phyloP scores from a whole-genome alignment of 2,113 vertebrate species.

The Oreochromis tanganicae region DNA sequence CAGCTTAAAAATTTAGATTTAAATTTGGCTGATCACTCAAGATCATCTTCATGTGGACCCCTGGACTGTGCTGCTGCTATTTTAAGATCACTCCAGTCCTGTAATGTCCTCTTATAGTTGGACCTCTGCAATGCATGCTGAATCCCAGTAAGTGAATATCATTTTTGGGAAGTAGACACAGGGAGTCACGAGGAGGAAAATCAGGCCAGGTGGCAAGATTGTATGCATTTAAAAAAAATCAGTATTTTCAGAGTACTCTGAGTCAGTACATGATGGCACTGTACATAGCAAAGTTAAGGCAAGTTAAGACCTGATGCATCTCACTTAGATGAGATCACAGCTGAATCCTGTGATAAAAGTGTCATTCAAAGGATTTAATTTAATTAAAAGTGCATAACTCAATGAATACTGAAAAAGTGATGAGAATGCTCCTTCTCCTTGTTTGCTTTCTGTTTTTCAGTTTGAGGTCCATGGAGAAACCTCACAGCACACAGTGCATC shows the following conservation, averaged over 20 bases:
- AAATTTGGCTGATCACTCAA: not conserved
- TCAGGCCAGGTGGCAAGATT: not conserved
- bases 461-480: not conserved
- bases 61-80: not conserved
- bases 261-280: not conserved
- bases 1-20: not conserved
- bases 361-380: not conserved
- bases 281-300: rapidly evolving
- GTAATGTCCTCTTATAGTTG: not conserved
- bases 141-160: not conserved
- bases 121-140: not conserved
- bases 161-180: not conserved
- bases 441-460: not conserved
- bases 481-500: not conserved
- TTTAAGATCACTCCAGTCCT: not conserved
- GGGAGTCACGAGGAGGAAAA: not conserved
- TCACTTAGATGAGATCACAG: not conserved
- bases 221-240: not conserved
- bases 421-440: not conserved
- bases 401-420: not conserved
- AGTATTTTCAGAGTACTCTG: not conserved
- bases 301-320: not conserved
- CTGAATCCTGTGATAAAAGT: not conserved
- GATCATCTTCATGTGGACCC: not conserved
- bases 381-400: not conserved